Percentiles rank a stretch among this genome's conserved stretches.
These are phyloP conservation scores for Karalla daura DNA, from an alignment of 2,797 vertebrate species.

Conservation along the genomic window DNA sequence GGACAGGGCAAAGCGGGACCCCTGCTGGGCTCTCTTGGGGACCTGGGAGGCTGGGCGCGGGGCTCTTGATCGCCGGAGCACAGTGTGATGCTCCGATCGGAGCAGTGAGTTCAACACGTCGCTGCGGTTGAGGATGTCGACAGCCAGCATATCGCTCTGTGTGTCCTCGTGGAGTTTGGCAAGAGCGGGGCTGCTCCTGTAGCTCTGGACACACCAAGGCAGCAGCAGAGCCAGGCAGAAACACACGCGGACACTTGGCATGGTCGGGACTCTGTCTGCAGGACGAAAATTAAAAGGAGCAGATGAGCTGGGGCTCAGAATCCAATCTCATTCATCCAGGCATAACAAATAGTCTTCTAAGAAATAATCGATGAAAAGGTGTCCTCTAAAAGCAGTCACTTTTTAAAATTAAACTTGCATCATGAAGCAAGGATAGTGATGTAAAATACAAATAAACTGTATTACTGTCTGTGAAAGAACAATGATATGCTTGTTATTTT, in stretches of 20 bases:
- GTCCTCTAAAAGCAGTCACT: not conserved
- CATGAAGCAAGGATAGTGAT: not conserved
- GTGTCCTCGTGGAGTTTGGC: constrained; percentile 60
- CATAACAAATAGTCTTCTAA: not conserved
- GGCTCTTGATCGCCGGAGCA: constrained; percentile 57
- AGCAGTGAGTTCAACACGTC: constrained; percentile 59
- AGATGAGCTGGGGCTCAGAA: not conserved
- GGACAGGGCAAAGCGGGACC: constrained; percentile 84
- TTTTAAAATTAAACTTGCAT: not conserved
- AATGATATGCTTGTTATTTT: not conserved
- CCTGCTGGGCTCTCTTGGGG: constrained; percentile 81
- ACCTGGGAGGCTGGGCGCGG: constrained; percentile 56
- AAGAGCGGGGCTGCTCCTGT: constrained; percentile 37
- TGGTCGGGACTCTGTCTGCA: constrained; percentile 62
- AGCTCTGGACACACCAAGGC: constrained; percentile 68
- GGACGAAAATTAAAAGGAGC: constrained; percentile 7
- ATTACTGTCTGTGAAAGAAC: not conserved
- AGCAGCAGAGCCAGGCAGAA: constrained; percentile 79
- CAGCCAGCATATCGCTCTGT: constrained; percentile 58
- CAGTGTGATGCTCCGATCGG: constrained; percentile 47
- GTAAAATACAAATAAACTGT: not conserved
- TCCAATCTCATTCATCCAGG: not conserved
- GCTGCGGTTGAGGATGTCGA: constrained; percentile 52
- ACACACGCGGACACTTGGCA: constrained; percentile 67
- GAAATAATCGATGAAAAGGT: not conserved